These are phyloP conservation scores for Hypolimnas misippus DNA, from an alignment of 2,888 invertebrate genomes.

Conservation along the genomic window DNA sequence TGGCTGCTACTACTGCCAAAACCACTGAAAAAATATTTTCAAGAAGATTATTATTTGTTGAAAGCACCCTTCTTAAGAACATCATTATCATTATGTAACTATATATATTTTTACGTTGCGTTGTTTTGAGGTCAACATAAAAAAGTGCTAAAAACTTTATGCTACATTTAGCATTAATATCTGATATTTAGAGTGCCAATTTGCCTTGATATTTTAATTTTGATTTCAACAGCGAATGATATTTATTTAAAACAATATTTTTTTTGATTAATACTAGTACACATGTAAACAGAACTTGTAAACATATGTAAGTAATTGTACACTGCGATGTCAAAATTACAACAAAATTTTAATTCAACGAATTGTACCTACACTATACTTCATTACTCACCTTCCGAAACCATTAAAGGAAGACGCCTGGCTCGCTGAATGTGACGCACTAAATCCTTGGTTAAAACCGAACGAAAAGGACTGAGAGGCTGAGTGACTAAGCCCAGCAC, in stretches of 20 bases:
- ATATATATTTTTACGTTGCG: neutral
- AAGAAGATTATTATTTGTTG: slow-evolving; percentile 1
- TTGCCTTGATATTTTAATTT: neutral
- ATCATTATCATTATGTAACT: too few species aligned
- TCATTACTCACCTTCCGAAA: slow-evolving; percentile 76
- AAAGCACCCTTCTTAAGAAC: too few species aligned
- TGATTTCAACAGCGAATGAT: neutral
- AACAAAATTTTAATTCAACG: too few species aligned
- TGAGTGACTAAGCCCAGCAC: slow-evolving; percentile 71
- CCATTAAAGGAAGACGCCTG: slow-evolving; percentile 77
- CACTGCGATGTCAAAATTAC: too few species aligned
- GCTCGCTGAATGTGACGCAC: slow-evolving; percentile 78
- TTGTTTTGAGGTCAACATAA: neutral
- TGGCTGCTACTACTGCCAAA: slow-evolving; percentile 81
- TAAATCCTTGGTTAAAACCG: slow-evolving; percentile 79
- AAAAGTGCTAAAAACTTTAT: neutral
- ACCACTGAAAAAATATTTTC: slow-evolving; percentile 57
- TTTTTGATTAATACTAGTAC: neutral
- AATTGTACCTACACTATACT: too few species aligned
- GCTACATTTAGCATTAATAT: neutral
- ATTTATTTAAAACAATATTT: neutral
- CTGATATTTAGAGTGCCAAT: neutral
- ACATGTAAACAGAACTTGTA: too few species aligned
- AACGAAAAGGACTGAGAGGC: slow-evolving; percentile 79
- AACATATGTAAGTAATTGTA: too few species aligned